Evolutionary conservation across 2,888 invertebrate species (phyloP), one percentile per base, ranked within the genome.

Genomic region (Tholera decimalis): DNA sequence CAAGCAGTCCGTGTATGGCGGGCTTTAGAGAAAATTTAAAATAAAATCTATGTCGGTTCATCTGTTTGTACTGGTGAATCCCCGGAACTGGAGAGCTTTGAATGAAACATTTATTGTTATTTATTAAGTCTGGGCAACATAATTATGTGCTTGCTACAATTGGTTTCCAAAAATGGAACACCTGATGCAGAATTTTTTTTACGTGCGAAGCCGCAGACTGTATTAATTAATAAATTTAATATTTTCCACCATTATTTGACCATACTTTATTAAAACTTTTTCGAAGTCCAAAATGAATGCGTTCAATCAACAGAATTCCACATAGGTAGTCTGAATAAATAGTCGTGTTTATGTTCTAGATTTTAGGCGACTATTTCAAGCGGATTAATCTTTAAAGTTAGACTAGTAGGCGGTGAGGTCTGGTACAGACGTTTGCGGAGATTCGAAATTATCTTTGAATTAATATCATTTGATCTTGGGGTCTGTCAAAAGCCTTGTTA

Each of bases 331-430:
- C 3, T 6, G 13, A 11, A 73, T 51, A 55, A 65, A 56, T 43
- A 24, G 43, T 67, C 6, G 1, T 1, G 11, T 30, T 46, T 47
- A 22, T 47, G 55, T 66, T 54, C 20, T 33, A 53, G 13, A 63
- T 64, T 49, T 53, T 57, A n/a, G 4, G n/a, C 7, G 30, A 37
- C 30, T 37, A 33, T 57, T 55, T 51, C 24, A 26, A 47, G 18
- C 20, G 33, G 22, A 18, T 53, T 73, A 22, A 73, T 56, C 47
- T 39, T 35, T 57, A 57, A 73, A 70, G 66, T 73, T 58, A 43
- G 24, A 2, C 8, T 57, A 20, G 6, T 51, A 11, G 35, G 18
- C 7, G 26, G 30, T 54, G 9, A 53, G 33, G 1, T 47, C 41
- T 41, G 39, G 18, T 24, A 8, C 13, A 47, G 37, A 54, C 26